Evolutionary conservation across 2,113 vertebrate genomes (phyloP), one percentile per base, ranked within the genome.

Genomic region (Neofelis nebulosa): DNA sequence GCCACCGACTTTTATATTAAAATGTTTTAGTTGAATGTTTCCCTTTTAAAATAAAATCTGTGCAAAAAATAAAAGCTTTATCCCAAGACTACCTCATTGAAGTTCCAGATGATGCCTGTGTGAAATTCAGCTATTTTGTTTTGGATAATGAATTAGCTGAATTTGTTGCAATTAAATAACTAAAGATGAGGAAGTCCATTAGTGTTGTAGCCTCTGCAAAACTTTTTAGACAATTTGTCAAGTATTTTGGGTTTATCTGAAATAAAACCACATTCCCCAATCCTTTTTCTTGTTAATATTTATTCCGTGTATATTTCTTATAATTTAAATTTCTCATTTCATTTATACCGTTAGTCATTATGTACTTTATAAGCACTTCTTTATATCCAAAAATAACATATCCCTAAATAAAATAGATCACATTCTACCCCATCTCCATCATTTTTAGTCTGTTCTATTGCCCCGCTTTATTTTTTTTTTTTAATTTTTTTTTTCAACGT

Each of bases 21-120:
- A 93, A 80, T 25, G 31, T 78, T 89, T 79, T 71, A 71, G 4
- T 76, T 79, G 9, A 4, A 2, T 93, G 41, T 78, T 93, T 89
- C 41, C 25, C 48, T 83, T 83, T 89, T 83, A 89, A 96, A 92
- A 36, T 85, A 41, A 41, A 84, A 84, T 83, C 16, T 93, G 18
- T 93, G 8, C 55, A n/a, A 38, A 89, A 63, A 68, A 31, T 38
- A 7, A 82, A 87, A 87, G 25, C n/a, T 87, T 80, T 94, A 50
- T 61, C 36, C 65, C 55, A 91, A 86, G 38, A 93, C 52, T 86
- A 86, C 31, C 80, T 80, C 50, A 65, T 41, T 94, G 79, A 90
- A 78, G 38, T 83, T 68, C 50, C 18, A n/a, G 29, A 27, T 61
- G 50, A 69, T n/a, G 50, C 29, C 63, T 78, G 29, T 45, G 52